Evolutionary conservation across 1,140 invertebrate genomes (phyloP).

Genomic region (Scaptomyza graminum): DNA sequence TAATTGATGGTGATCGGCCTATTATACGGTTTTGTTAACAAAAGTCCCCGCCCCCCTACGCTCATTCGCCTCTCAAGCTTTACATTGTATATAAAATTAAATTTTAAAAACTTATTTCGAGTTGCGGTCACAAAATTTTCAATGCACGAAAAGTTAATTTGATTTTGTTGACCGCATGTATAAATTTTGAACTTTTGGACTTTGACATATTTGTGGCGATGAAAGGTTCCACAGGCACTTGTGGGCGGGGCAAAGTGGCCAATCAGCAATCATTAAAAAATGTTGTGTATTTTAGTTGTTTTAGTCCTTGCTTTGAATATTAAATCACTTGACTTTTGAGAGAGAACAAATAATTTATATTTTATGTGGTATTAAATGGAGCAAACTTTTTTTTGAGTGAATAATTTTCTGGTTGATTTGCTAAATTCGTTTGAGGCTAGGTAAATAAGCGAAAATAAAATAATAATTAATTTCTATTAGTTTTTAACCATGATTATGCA

Average conservation of each 20-base stretch:
- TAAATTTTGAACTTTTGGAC: conserved; percentile 62
- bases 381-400: too few species aligned
- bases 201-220: conserved; percentile 52
- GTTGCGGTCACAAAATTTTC: conserved; percentile 46
- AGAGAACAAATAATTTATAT: not conserved
- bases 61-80: not conserved
- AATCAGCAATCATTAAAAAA: conserved; percentile 35
- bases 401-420: too few species aligned
- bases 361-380: too few species aligned
- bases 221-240: not conserved
- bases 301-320: not conserved
- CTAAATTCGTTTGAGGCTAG: too few species aligned
- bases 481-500: too few species aligned
- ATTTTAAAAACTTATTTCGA: conserved; percentile 39
- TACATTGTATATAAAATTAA: conserved; percentile 31
- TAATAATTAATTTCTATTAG: too few species aligned
- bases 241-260: conserved; percentile 1
- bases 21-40: conserved; percentile 36
- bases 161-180: conserved; percentile 65
- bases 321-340: not conserved
- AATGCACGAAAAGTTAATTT: conserved; percentile 69
- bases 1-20: conserved; percentile 66
- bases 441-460: too few species aligned
- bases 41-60: not conserved
- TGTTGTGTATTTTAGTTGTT: conserved; percentile 18